Conservation (phyloP, 2,113 vertebrate genomes). For the Laticauda laticaudata region DNA sequence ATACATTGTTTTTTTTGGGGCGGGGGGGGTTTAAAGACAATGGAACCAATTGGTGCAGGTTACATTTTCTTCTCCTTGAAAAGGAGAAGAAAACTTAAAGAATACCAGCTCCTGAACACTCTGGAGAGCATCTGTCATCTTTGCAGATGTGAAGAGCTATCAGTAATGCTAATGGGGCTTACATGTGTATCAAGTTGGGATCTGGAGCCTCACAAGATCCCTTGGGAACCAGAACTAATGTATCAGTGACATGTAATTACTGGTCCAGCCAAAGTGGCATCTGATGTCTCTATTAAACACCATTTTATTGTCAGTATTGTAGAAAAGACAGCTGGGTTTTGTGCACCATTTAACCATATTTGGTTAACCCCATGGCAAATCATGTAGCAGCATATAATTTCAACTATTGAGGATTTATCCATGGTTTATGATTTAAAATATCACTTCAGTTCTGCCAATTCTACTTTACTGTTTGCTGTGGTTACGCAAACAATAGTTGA, state of each 20-base stretch:
- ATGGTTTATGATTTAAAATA: neutral
- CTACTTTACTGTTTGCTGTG: neutral
- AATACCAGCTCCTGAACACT: neutral
- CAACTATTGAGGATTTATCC: neutral
- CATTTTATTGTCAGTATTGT: conserved; percentile 47
- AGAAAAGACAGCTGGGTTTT: neutral
- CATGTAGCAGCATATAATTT: neutral
- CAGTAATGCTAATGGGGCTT: conserved; percentile 58
- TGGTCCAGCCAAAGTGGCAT: conserved; percentile 32
- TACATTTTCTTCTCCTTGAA: neutral
- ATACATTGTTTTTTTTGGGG: neutral
- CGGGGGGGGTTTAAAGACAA: neutral
- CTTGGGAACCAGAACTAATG: conserved; percentile 12
- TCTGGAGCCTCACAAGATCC: conserved; percentile 40
- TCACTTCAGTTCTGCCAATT: neutral
- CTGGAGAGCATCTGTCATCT: conserved; percentile 42
- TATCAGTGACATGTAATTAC: conserved; percentile 55
- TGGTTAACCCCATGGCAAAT: neutral
- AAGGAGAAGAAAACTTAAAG: neutral
- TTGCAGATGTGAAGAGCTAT: conserved; percentile 46
- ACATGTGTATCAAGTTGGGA: conserved; percentile 20
- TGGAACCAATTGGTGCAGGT: neutral
- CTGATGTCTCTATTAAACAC: conserved; percentile 60
- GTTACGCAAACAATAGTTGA: neutral
- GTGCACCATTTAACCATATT: neutral